Evolutionary conservation across 2,888 invertebrate species (phyloP).

Genomic region (Bugulina stolonifera): DNA sequence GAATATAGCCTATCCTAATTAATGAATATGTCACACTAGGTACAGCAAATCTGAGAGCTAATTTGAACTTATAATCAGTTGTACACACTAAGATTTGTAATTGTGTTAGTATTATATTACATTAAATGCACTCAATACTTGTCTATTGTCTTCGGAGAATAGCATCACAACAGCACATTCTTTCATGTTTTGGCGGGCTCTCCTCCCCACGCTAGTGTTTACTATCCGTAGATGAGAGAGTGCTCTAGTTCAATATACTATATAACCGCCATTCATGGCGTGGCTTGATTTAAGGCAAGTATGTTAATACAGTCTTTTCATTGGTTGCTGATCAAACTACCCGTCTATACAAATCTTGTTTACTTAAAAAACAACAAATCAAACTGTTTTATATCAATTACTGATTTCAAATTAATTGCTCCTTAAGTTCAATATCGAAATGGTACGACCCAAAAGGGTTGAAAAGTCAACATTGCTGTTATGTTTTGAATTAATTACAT

Average conservation of each 20-base stretch:
- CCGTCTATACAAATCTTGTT: neutral
- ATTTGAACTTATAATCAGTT: neutral
- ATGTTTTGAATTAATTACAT: neutral
- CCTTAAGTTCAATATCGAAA: neutral
- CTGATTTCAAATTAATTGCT: neutral
- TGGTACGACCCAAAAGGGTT: no score
- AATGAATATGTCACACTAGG: neutral
- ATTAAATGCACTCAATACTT: conserved; percentile 14
- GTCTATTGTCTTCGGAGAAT: neutral
- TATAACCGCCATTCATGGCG: conserved; percentile 2
- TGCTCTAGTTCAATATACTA: neutral
- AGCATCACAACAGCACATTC: conserved; percentile 25
- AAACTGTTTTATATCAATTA: neutral
- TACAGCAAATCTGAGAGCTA: neutral
- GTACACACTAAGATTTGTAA: no score
- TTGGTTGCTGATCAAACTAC: neutral
- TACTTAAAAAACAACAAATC: conserved; percentile 16
- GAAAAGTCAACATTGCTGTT: neutral
- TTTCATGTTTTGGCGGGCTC: conserved; percentile 25
- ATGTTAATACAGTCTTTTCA: neutral
- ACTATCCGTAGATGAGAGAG: neutral
- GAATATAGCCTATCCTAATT: neutral
- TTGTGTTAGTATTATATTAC: neutral
- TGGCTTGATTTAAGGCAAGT: conserved; percentile 2
- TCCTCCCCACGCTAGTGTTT: neutral